Conservation (phyloP, 1,140 invertebrate species). For the Hypothenemus hampei region DNA sequence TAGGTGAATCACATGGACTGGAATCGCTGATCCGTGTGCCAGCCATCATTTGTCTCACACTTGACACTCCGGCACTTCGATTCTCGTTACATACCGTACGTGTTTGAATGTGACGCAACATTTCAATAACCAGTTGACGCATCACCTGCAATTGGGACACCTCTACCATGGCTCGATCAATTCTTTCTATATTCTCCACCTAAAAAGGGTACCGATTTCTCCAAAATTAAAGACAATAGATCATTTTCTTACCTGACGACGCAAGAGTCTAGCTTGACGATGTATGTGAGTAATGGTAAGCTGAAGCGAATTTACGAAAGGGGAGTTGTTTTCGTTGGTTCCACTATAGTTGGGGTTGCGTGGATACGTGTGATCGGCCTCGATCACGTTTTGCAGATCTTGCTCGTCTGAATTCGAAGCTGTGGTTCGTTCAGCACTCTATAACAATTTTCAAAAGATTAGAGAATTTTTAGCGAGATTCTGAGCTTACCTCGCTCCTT, state of each 20-base stretch:
- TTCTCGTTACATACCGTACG: conserved; percentile 21
- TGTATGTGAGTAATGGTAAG: conserved; percentile 41
- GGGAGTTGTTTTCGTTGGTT: conserved; percentile 32
- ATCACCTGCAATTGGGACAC: conserved; percentile 55
- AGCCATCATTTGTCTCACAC: conserved; percentile 45
- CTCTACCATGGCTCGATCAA: conserved; percentile 45
- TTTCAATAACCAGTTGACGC: conserved; percentile 58
- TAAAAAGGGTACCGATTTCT: too few species aligned
- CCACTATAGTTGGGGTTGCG: conserved; percentile 33
- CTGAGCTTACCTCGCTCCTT: conserved; percentile 8
- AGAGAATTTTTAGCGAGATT: too few species aligned
- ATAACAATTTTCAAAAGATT: too few species aligned
- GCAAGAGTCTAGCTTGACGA: conserved; percentile 37
- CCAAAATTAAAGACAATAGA: conserved; percentile 1
- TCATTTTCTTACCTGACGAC: conserved; percentile 33
- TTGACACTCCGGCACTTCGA: conserved; percentile 36
- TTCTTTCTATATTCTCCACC: conserved; percentile 41
- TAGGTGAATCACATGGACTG: conserved; percentile 35
- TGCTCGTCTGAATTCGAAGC: neutral
- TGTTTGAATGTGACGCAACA: conserved; percentile 58
- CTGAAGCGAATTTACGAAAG: conserved; percentile 41
- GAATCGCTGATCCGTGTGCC: conserved; percentile 44
- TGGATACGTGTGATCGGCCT: conserved; percentile 43
- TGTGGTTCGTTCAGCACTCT: too few species aligned
- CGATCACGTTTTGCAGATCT: conserved; percentile 4